Conservation (phyloP, 64 coral and sea anemone genomes). For the Montipora foliosa region DNA sequence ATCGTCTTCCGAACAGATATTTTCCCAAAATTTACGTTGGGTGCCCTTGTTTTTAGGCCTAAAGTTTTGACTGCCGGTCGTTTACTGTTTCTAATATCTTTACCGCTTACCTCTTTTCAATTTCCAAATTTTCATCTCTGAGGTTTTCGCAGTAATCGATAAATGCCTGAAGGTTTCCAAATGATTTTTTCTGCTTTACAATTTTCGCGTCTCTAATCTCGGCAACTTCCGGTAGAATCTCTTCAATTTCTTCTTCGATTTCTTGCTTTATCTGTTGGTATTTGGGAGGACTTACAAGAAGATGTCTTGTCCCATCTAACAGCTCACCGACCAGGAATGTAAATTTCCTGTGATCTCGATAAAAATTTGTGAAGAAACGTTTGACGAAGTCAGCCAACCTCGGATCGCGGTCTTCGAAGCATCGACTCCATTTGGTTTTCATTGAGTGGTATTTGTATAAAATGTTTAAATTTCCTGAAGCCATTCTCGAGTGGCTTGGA, state of each 20-base stretch:
- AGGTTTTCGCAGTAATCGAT: neutral
- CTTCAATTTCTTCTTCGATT: neutral
- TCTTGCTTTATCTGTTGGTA: slow-evolving; percentile 1
- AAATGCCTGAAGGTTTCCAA: neutral
- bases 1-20: too few relatives aligned
- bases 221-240: neutral
- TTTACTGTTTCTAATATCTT: too few relatives aligned
- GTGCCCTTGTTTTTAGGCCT: neutral
- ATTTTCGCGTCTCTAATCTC: neutral
- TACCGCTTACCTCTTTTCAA: neutral
- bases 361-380: neutral
- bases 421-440: slow-evolving; percentile 1
- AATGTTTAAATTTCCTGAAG: neutral
- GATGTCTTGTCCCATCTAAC: slow-evolving; percentile 16
- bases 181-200: slow-evolving; percentile 4
- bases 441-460: slow-evolving; percentile 26
- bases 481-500: neutral
- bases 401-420: neutral
- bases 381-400: neutral
- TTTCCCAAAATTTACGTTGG: too few relatives aligned
- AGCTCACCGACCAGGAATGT: slow-evolving; percentile 13
- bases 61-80: too few relatives aligned
- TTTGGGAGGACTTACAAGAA: neutral
- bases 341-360: slow-evolving; percentile 9
- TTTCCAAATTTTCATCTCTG: neutral